Base-by-base conservation (phyloP, 2,113 vertebrate genomes). In the Nyctereutes procyonoides region DNA sequence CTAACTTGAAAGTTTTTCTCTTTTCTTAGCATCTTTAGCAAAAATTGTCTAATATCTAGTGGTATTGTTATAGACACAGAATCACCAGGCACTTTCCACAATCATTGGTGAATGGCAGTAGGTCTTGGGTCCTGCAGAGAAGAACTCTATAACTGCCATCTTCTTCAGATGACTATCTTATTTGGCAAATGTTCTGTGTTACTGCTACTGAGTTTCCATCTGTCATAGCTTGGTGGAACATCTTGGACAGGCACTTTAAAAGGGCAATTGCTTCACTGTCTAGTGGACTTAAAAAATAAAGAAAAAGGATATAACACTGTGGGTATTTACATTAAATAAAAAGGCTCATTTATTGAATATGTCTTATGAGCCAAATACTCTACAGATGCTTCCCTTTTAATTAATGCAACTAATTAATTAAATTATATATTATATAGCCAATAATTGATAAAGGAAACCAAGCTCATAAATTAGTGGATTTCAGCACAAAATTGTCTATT, bases 201-300 rank as follows among this genome's bases (percentile, higher is more conserved):
- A 94, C 88, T 92, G 71, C 93, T 97, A 67, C 96, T 82, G 90
- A 96, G 96, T 9, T 85, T 91, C 96, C 90, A 97, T 96, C 96
- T 97, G 95, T 96, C 85, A 85, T 17, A 88, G 48, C 58, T 94
- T 77, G 95, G 32, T 96, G 88, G 38, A 96, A 62, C 71, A 95
- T 88, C 69, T 76, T 94, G 76, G 84, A 95, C 63, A 96, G n/a
- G 13, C 53, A 73, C 24, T 96, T 96, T 56, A 69, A 90, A 95
- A 96, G 60, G 62, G 22, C 71, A 95, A 38, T 95, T 94, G 67
- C 15, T 90, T 51, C 35, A 53, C 48, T 97, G n/a, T 79, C 84
- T 80, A 85, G 26, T 92, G 76, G 65, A 90, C 83, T 83, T 93
- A 80, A 65, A 91, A 93, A 93, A 81, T 80, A 90, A 87, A 58